phyloP scores from a whole-genome alignment of 2,888 invertebrate species.

The Diplazon laetatorius region DNA sequence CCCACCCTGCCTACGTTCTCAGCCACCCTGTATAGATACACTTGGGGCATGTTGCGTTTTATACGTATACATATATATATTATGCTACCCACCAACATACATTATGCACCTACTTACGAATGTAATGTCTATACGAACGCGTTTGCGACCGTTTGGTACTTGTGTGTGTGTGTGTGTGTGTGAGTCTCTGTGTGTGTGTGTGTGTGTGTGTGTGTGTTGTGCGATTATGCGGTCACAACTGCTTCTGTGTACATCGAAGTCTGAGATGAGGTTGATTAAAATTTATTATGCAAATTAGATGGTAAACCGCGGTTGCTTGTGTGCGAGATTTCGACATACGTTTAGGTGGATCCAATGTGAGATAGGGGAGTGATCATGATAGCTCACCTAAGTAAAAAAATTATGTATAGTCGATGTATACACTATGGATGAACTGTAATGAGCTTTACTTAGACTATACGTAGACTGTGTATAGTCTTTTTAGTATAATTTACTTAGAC shows the following conservation, averaged over 20 bases:
- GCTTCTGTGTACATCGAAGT: constrained; percentile 50
- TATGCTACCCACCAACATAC: constrained; percentile 39
- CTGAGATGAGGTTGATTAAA: constrained; percentile 75
- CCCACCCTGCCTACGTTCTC: constrained; percentile 45
- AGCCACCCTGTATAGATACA: too few relatives aligned
- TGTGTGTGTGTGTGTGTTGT: background rate
- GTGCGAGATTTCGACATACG: constrained; percentile 16
- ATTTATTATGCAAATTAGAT: constrained; percentile 77
- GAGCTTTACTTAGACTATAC: too few relatives aligned
- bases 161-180: background rate
- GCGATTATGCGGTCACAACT: constrained; percentile 18
- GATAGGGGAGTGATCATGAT: too few relatives aligned
- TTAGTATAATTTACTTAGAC: too few relatives aligned
- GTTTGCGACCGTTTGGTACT: too few relatives aligned
- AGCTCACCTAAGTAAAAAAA: too few relatives aligned
- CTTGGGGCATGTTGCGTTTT: too few relatives aligned
- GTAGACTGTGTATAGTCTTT: too few relatives aligned
- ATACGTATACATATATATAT: constrained; percentile 59
- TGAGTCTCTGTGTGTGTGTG: background rate
- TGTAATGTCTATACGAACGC: constrained; percentile 28
- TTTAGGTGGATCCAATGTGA: background rate
- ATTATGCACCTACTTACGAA: constrained; percentile 29
- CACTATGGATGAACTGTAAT: too few relatives aligned
- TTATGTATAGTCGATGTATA: too few relatives aligned
- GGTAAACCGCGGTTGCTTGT: constrained; percentile 38